Base-by-base conservation (phyloP, 2,888 invertebrate genomes). In the Altica lythri region DNA sequence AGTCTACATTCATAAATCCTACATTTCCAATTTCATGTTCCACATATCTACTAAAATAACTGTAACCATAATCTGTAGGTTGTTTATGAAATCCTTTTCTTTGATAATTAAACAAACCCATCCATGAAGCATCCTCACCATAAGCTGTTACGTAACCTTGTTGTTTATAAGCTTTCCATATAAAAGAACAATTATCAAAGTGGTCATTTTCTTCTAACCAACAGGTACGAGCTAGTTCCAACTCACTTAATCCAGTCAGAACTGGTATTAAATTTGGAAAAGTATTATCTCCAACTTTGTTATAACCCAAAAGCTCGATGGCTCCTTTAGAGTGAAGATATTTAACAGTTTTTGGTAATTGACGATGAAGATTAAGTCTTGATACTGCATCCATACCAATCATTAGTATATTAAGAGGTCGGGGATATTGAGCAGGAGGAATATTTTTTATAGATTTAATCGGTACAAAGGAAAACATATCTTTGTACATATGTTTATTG, bases 231-330 rank as follows among this genome's bases (percentile, higher is more conserved):
- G 79, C 78, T 37, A 92, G 72, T 66, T 92, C 88, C 0, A 78
- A 77, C 14, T 83, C 83, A 34, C 81, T 82, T 27, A 86, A 71
- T 0, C 95, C 95, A 1, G 86, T 83, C 5, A 95, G 77, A 58
- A 92, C 81, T 0, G 95, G 89, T 6, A 90, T 83, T 53, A 96
- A 72, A 74, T 96, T 96, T 1, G 94, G 92, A 72, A 90, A 94
- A 0, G 95, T 95, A 73, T 95, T 96, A 73, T 95, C 95, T 1
- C 86, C 96, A 4, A 96, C 89, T 81, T 95, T 96, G 71, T 90
- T 94, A 75, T 92, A 94, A 3, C 95, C 95, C 60, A 87, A 75
- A 71, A 96, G 80, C 71, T 92, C 92, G 37, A 90, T 80, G 18
- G 86, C 86, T 4, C 81, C 80, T 55, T 89, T 77, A 25, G 70